These are phyloP conservation scores for Catharus fuscescens DNA, from an alignment of 2,113 vertebrate genomes.

Conservation along the genomic window DNA sequence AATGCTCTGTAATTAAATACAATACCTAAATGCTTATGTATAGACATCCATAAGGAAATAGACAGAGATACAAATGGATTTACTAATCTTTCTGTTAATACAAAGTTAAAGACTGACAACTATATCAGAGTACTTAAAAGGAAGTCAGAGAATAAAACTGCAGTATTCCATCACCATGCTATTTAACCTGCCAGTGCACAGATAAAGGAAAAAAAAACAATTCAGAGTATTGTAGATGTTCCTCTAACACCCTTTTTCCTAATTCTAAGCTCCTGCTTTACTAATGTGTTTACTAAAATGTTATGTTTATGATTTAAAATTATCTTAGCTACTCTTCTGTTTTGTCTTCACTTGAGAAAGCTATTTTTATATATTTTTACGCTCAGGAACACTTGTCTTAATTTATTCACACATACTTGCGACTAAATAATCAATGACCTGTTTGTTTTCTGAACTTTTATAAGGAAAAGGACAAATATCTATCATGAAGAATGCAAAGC, in stretches of 20 bases:
- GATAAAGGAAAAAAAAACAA: background rate
- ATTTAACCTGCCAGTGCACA: background rate
- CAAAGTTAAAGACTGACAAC: background rate
- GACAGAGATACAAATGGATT: background rate
- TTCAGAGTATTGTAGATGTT: background rate
- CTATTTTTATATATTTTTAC: background rate
- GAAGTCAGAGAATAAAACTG: background rate
- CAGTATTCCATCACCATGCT: background rate
- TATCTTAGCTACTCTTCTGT: background rate
- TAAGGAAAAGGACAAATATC: constrained; percentile 54
- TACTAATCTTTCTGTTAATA: background rate
- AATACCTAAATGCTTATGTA: background rate
- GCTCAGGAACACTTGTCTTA: background rate
- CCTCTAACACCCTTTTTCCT: background rate
- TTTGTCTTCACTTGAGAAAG: background rate
- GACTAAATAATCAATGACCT: constrained; percentile 38
- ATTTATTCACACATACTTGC: background rate
- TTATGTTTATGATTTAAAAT: background rate
- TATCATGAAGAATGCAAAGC: constrained; percentile 69
- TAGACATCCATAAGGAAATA: background rate
- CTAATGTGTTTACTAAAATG: background rate
- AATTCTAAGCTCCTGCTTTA: background rate
- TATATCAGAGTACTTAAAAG: background rate
- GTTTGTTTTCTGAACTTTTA: constrained; percentile 71
- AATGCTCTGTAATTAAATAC: background rate